Conservation (phyloP, 1,140 invertebrate genomes). For the Lepidotrigona ventralis region DNA sequence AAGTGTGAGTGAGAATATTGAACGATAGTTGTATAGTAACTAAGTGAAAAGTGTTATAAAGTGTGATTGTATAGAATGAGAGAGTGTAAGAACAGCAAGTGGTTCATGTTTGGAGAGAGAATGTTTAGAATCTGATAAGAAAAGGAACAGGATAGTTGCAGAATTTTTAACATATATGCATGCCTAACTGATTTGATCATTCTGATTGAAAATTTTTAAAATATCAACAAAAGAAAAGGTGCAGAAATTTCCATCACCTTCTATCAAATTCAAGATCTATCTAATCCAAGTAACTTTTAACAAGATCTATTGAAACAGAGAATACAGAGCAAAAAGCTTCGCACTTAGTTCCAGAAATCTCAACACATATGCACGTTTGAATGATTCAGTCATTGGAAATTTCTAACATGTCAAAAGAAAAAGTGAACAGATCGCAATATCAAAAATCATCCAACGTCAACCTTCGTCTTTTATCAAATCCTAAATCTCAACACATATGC, state of each 20-base stretch:
- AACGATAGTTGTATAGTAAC: not conserved
- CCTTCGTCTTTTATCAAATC: no score
- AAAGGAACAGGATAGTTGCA: not conserved
- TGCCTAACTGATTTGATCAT: not conserved
- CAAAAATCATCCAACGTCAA: no score
- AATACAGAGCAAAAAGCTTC: not conserved
- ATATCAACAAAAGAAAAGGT: not conserved
- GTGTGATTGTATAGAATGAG: not conserved
- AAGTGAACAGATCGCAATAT: no score
- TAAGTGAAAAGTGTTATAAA: not conserved
- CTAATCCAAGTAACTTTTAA: no score
- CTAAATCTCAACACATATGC: no score
- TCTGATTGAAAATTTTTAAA: not conserved
- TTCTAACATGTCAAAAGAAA: no score
- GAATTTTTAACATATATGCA: not conserved
- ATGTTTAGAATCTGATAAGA: no score
- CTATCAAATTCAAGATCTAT: no score
- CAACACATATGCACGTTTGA: no score
- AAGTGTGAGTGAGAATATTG: not conserved
- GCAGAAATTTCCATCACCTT: not conserved
- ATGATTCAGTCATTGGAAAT: no score
- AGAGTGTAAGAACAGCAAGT: not conserved
- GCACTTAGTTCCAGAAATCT: no score
- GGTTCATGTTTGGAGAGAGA: not conserved
- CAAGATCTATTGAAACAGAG: not conserved